phyloP scores from a whole-genome alignment of 2,113 vertebrate species.

The Grallaria varia region DNA sequence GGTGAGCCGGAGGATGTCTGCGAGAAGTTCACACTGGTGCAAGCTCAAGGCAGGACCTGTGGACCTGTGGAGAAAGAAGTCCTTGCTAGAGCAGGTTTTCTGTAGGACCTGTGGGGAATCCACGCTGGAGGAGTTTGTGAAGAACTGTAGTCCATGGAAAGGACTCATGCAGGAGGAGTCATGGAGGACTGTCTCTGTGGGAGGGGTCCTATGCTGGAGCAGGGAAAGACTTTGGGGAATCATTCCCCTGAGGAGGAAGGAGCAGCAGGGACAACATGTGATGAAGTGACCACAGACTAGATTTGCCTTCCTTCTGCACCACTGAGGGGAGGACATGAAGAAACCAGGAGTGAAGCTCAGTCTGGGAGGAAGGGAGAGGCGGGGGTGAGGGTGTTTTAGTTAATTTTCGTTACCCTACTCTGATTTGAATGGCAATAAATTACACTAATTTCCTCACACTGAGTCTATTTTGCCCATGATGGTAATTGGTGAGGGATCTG shows the following conservation, averaged over 20 bases:
- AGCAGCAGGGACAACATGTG: neutral
- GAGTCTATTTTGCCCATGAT: neutral
- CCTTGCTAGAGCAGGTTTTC: neutral
- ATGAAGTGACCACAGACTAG: neutral
- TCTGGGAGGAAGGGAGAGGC: neutral
- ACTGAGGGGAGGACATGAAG: neutral
- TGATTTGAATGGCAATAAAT: neutral
- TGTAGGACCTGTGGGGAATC: neutral
- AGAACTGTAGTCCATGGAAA: neutral
- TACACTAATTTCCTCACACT: neutral
- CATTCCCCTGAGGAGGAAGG: neutral
- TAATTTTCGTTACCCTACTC: neutral
- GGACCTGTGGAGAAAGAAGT: neutral
- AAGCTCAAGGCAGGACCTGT: neutral
- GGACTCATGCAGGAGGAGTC: too few species aligned
- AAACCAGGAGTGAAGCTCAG: neutral
- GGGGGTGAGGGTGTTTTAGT: neutral
- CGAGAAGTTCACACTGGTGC: neutral
- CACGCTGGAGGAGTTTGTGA: neutral
- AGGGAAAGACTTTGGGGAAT: neutral
- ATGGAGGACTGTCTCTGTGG: neutral
- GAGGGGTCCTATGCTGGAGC: rapidly evolving
- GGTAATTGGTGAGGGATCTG: neutral
- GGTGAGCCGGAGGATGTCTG: neutral
- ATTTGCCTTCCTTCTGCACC: neutral